These are phyloP conservation scores for Parazoanthus atlanticus DNA, from an alignment of 92 coral and sea anemone genomes.

Conservation along the genomic window DNA sequence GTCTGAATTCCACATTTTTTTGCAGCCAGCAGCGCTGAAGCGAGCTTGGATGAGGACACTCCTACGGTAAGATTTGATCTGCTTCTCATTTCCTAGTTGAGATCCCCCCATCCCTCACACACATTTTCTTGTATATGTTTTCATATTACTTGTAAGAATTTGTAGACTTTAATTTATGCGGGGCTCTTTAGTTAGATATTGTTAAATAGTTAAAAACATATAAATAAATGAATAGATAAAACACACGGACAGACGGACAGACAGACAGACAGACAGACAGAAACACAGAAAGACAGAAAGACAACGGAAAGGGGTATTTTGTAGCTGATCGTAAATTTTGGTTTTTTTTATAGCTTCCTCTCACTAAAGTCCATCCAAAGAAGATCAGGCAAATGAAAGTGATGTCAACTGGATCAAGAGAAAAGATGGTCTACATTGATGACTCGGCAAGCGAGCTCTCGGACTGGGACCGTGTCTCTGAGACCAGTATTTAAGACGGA, in stretches of 20 bases:
- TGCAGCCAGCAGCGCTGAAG: constrained; percentile 22
- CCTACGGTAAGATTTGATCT: constrained; percentile 1
- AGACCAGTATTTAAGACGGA: constrained; percentile 8
- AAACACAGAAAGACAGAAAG: not conserved
- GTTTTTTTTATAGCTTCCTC: not conserved
- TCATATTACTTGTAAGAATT: too few species aligned
- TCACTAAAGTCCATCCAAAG: constrained; percentile 29
- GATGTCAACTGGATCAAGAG: constrained; percentile 15
- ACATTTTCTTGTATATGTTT: not conserved
- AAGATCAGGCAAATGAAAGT: constrained; percentile 29
- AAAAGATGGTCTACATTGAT: constrained; percentile 38
- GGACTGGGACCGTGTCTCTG: constrained; percentile 30
- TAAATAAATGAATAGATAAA: not conserved
- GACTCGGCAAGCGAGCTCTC: constrained; percentile 35
- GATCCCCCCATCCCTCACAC: not conserved
- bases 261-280: not conserved
- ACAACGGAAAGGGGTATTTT: not conserved
- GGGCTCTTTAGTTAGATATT: not conserved
- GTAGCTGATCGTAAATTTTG: not conserved
- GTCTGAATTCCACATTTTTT: not conserved
- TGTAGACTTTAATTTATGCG: not conserved
- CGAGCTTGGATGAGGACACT: constrained; percentile 17
- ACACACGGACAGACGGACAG: not conserved
- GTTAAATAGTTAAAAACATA: too few species aligned
- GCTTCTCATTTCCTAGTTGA: not conserved